Conservation (phyloP, 2,113 vertebrate species). For the Oxygymnocypris stewartii region DNA sequence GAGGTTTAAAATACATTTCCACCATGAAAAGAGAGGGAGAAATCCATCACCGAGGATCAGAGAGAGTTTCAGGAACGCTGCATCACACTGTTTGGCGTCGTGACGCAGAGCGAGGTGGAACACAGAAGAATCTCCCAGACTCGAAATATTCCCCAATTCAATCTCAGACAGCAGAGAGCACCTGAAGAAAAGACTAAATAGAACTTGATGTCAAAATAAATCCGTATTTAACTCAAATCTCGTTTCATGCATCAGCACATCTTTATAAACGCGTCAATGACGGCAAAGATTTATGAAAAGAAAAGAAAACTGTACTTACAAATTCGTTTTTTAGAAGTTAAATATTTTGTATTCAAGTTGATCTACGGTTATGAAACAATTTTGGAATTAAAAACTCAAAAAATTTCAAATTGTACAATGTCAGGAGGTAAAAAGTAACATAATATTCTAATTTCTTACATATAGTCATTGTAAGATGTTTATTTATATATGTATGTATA, state of each 20-base stretch:
- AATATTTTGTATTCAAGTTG: neutral
- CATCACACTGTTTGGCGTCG: constrained; percentile 50
- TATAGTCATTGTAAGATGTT: no score
- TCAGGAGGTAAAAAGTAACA: neutral
- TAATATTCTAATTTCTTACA: neutral
- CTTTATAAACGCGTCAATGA: neutral
- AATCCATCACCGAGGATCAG: constrained; percentile 67
- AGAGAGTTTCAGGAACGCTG: constrained; percentile 54
- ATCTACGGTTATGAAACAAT: neutral
- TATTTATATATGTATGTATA: neutral
- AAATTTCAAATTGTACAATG: neutral
- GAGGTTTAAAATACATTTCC: constrained; percentile 67
- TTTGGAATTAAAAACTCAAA: neutral
- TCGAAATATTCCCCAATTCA: constrained; percentile 22
- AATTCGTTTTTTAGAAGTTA: neutral
- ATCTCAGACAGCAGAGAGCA: constrained; percentile 1
- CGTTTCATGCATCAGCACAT: neutral
- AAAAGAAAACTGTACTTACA: neutral
- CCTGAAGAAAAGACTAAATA: neutral
- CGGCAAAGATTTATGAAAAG: neutral
- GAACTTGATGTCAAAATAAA: neutral
- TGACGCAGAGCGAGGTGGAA: neutral
- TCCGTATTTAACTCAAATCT: neutral
- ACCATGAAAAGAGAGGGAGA: constrained; percentile 59
- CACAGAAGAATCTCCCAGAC: neutral